phyloP scores from a whole-genome alignment of 1,140 invertebrate genomes.

The Neoseiulus cucumeris region DNA sequence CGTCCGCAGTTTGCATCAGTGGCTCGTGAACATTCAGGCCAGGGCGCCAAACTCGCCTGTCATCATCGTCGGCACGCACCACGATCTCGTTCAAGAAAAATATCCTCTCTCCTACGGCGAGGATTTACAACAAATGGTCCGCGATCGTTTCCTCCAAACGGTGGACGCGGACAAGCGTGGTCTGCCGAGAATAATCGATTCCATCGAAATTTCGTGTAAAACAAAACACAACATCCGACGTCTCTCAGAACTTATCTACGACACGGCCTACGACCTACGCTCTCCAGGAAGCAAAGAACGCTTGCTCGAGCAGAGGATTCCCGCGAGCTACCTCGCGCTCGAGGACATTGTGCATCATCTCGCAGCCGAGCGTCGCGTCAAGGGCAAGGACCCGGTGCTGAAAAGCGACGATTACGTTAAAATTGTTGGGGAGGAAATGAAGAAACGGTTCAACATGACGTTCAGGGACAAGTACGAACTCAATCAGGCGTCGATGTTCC shows the following conservation, averaged over 20 bases:
- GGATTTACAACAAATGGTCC: slow-evolving; percentile 65
- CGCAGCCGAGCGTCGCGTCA: slow-evolving; percentile 39
- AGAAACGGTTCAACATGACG: slow-evolving; percentile 38
- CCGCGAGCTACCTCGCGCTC: slow-evolving; percentile 77
- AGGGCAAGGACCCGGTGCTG: slow-evolving; percentile 57
- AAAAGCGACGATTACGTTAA: slow-evolving; percentile 55
- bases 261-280: slow-evolving; percentile 70
- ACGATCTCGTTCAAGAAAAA: slow-evolving; percentile 58
- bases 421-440: slow-evolving; percentile 44
- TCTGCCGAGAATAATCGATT: slow-evolving; percentile 72
- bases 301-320: slow-evolving; percentile 77
- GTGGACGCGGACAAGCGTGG: slow-evolving; percentile 90
- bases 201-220: slow-evolving; percentile 70
- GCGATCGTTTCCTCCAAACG: slow-evolving; percentile 72
- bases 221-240: slow-evolving; percentile 74
- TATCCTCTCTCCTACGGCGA: slow-evolving; percentile 49
- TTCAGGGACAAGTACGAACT: slow-evolving; percentile 74
- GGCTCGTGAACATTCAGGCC: slow-evolving; percentile 86
- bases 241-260: slow-evolving; percentile 78
- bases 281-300: slow-evolving; percentile 76
- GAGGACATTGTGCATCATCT: slow-evolving; percentile 72
- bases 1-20: slow-evolving; percentile 70
- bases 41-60: slow-evolving; percentile 81
- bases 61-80: slow-evolving; percentile 82
- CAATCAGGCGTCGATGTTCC: slow-evolving; percentile 81